A percentile compares a stretch with the other conserved stretches of the same genome.
Conservation (phyloP, 53 echinoderm and acorn worm genomes). For the Stichopus horrens region DNA sequence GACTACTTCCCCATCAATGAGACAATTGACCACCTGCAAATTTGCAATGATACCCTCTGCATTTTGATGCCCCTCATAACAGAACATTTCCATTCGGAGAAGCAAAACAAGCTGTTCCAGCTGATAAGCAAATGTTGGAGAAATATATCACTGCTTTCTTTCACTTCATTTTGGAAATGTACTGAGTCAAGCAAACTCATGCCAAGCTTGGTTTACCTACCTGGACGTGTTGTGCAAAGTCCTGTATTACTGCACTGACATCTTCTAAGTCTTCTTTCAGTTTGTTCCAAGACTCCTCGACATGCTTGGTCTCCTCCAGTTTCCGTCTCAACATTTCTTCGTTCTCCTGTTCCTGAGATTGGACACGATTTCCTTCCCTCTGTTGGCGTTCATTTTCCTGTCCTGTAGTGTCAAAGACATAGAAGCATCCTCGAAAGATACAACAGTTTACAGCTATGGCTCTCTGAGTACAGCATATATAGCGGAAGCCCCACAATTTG, state of each 20-base stretch:
- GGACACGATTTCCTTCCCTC: not conserved
- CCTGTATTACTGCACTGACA: constrained; percentile 75
- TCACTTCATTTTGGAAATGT: no score
- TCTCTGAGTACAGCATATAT: no score
- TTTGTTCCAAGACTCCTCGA: constrained; percentile 78
- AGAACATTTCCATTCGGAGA: no score
- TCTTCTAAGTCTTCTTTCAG: constrained; percentile 75
- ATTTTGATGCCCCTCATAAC: no score
- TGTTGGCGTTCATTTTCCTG: not conserved
- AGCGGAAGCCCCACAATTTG: no score
- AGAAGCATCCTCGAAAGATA: not conserved
- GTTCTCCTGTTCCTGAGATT: constrained; percentile 48
- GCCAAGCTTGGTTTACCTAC: constrained; percentile 38
- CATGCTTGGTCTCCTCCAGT: constrained; percentile 48
- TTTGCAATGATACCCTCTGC: no score
- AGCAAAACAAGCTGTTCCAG: no score
- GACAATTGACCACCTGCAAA: no score
- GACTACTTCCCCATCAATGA: no score
- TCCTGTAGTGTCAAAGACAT: not conserved
- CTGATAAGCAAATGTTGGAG: no score
- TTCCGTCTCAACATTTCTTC: constrained; percentile 44
- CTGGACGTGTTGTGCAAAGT: constrained; percentile 87
- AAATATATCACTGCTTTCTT: no score
- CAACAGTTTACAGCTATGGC: no score
- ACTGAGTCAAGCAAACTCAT: not conserved